These are phyloP conservation scores for Ormyrus pomaceus DNA, from an alignment of 2,888 invertebrate genomes.

Conservation along the genomic window DNA sequence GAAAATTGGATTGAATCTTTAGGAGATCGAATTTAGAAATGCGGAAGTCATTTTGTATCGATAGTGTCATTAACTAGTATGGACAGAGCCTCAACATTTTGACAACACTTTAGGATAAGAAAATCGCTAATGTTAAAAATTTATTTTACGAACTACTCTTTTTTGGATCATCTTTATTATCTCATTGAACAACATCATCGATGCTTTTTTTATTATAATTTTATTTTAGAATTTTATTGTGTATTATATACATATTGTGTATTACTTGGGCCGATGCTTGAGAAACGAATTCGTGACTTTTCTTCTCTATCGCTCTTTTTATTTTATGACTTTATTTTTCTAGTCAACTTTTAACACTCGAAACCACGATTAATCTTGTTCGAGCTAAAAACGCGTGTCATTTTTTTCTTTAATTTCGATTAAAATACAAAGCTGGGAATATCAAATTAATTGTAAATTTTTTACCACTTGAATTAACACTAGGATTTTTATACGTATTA, in stretches of 20 bases:
- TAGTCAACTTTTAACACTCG: constrained; percentile 66
- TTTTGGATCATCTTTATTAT: constrained; percentile 16
- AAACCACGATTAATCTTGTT: constrained; percentile 55
- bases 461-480: constrained; percentile 33
- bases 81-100: constrained; percentile 30
- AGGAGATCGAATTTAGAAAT: constrained; percentile 19
- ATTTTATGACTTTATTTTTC: constrained; percentile 58
- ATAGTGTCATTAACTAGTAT: constrained; percentile 8
- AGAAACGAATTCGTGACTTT: constrained; percentile 38
- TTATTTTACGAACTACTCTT: constrained; percentile 39
- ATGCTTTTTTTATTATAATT: constrained; percentile 34
- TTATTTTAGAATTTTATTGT: constrained; percentile 36
- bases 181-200: constrained; percentile 7
- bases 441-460: constrained; percentile 59
- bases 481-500: constrained; percentile 43
- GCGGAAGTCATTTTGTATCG: constrained; percentile 40
- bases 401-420: constrained; percentile 30
- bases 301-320: constrained; percentile 29
- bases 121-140: constrained; percentile 23
- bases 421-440: constrained; percentile 45
- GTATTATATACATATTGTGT: constrained; percentile 22
- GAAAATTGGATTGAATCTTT: constrained; percentile 33
- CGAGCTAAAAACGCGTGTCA: constrained; percentile 45
- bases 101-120: constrained; percentile 36
- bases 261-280: constrained; percentile 28